These are phyloP conservation scores for Gobiocypris rarus DNA, from an alignment of 2,113 vertebrate species.

Conservation along the genomic window DNA sequence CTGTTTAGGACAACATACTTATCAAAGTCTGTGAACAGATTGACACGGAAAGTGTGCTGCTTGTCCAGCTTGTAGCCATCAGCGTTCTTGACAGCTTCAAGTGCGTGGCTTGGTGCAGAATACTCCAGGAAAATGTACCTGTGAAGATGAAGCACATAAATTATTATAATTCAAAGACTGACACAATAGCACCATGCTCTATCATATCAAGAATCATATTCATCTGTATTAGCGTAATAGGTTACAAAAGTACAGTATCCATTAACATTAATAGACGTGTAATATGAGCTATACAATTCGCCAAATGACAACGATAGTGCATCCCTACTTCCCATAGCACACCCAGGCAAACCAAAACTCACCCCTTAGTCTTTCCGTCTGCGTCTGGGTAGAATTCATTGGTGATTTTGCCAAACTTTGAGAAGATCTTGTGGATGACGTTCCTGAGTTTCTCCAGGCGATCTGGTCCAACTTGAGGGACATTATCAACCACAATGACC, in stretches of 20 bases:
- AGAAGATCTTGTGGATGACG: conserved; percentile 98
- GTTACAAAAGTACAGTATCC: not conserved
- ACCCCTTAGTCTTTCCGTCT: conserved; percentile 96
- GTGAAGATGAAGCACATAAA: not conserved
- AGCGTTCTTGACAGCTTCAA: conserved; percentile 93
- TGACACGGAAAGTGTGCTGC: conserved; percentile 96
- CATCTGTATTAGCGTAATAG: not conserved
- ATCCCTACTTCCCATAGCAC: not conserved
- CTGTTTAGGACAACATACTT: conserved; percentile 79
- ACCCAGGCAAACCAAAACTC: conserved; percentile 31
- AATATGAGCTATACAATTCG: not conserved
- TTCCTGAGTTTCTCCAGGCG: conserved; percentile 95
- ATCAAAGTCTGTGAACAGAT: conserved; percentile 97
- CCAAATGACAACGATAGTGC: not conserved
- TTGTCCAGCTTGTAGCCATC: conserved; percentile 99
- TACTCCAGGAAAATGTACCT: conserved; percentile 99
- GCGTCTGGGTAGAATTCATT: conserved; percentile 94
- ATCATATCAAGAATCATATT: not conserved
- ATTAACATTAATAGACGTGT: not conserved
- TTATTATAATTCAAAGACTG: not conserved
- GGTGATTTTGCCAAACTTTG: conserved; percentile 96
- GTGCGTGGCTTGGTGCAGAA: conserved; percentile 85
- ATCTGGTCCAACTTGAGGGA: conserved; percentile 94
- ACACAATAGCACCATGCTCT: not conserved
- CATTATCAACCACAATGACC: conserved; percentile 93